These are phyloP conservation scores for Chloroclysta siterata DNA, from an alignment of 2,888 invertebrate species.

Conservation along the genomic window DNA sequence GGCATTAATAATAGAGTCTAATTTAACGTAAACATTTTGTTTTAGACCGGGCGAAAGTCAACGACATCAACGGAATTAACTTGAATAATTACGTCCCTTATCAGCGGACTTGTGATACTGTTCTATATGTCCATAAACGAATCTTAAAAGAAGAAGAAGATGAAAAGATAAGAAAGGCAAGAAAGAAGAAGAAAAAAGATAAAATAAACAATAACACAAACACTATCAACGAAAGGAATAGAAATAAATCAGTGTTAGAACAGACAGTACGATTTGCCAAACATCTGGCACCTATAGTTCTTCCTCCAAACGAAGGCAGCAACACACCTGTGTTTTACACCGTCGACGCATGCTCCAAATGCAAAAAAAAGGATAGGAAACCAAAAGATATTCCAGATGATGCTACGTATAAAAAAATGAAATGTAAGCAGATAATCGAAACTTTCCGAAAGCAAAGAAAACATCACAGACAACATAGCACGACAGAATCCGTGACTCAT, in stretches of 20 bases:
- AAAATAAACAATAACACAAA: conserved; percentile 23
- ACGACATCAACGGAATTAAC: conserved; percentile 60
- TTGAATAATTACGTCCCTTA: conserved; percentile 66
- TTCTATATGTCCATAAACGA: conserved; percentile 71
- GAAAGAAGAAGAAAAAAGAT: conserved; percentile 37
- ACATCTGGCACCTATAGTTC: conserved; percentile 65
- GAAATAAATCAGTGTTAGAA: conserved; percentile 59
- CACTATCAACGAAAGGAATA: conserved; percentile 41
- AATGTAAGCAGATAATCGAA: conserved; percentile 53
- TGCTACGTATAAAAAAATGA: conserved; percentile 36
- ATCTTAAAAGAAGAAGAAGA: conserved; percentile 44
- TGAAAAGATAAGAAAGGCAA: conserved; percentile 33
- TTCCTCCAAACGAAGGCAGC: conserved; percentile 59
- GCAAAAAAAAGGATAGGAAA: conserved; percentile 52
- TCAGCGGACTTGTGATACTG: conserved; percentile 62
- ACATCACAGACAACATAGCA: conserved; percentile 51
- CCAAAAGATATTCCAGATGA: conserved; percentile 25
- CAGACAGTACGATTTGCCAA: conserved; percentile 72
- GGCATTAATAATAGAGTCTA: conserved; percentile 23
- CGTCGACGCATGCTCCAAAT: conserved; percentile 61
- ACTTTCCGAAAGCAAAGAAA: conserved; percentile 52
- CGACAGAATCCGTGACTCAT: conserved; percentile 57
- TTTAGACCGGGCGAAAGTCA: conserved; percentile 33
- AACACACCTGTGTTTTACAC: conserved; percentile 63
- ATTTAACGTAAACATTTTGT: conserved; percentile 26